Percentiles rank a stretch among this genome's conserved stretches.
phyloP scores from a whole-genome alignment of 2,797 vertebrate species.

The Gymnopithys bicolor region DNA sequence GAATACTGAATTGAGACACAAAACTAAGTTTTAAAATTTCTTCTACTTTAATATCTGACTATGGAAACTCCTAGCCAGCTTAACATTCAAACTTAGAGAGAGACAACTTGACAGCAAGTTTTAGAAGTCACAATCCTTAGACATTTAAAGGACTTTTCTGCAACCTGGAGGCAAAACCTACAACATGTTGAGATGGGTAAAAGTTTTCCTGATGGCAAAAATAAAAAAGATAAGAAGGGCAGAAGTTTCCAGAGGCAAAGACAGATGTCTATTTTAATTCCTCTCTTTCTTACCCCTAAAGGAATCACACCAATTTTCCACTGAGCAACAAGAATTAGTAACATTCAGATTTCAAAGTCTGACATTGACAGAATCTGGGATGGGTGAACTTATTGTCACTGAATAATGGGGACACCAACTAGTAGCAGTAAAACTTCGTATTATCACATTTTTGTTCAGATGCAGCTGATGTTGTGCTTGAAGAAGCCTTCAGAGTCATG shows the following conservation, averaged over 20 bases:
- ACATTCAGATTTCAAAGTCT: background rate
- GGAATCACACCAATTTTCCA: background rate
- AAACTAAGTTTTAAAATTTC: background rate
- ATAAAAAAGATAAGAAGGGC: background rate
- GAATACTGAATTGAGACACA: background rate
- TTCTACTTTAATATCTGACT: background rate
- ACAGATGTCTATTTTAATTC: conserved; percentile 12
- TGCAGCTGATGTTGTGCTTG: background rate
- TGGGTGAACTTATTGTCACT: background rate
- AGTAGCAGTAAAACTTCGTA: background rate
- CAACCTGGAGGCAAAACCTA: background rate
- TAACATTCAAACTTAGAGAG: background rate
- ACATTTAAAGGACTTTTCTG: background rate
- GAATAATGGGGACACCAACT: background rate
- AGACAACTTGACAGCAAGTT: background rate
- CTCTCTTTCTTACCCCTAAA: background rate
- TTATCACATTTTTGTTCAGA: background rate
- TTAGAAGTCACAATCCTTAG: background rate
- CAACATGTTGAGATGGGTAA: background rate
- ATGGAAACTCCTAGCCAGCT: background rate
- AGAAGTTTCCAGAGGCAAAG: conserved; percentile 38
- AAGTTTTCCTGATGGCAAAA: background rate
- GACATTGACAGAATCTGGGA: background rate
- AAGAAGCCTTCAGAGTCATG: background rate
- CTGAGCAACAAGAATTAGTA: background rate